A percentile compares a stretch with the other conserved stretches of the same genome.
Conservation (phyloP, 2,797 vertebrate species). For the Phylloscopus collybita region DNA sequence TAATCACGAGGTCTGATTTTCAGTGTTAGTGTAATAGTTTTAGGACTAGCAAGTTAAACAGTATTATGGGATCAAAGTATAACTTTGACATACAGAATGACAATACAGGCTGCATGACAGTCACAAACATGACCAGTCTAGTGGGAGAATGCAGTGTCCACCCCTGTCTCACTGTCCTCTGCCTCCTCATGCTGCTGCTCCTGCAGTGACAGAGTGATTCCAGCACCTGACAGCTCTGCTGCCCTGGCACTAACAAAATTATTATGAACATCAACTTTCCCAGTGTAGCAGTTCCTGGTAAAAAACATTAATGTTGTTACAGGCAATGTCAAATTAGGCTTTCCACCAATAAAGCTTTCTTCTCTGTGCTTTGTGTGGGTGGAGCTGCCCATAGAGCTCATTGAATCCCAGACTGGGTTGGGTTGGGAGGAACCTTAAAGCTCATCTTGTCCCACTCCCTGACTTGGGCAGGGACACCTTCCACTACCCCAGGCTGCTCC, state of each 20-base stretch:
- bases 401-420: not conserved
- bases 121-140: not conserved
- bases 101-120: not conserved
- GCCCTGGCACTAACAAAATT: not conserved
- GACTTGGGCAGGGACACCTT: not conserved
- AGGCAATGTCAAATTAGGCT: not conserved
- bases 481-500: rapidly evolving
- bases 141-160: not conserved
- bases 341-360: not conserved
- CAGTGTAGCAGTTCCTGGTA: not conserved
- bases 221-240: not conserved
- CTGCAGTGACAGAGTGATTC: not conserved
- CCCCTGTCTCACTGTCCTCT: not conserved
- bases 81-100: not conserved
- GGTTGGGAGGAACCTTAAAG: not conserved
- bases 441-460: not conserved
- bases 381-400: not conserved
- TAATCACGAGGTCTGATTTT: not conserved
- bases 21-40: not conserved
- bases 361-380: not conserved
- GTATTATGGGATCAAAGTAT: not conserved
- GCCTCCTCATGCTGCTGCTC: not conserved
- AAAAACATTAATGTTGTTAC: not conserved
- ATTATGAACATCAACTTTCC: not conserved
- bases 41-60: not conserved